Evolutionary conservation across 2,797 vertebrate species (phyloP), one percentile per base, ranked within the genome.

Genomic region (Pygocentrus nattereri): DNA sequence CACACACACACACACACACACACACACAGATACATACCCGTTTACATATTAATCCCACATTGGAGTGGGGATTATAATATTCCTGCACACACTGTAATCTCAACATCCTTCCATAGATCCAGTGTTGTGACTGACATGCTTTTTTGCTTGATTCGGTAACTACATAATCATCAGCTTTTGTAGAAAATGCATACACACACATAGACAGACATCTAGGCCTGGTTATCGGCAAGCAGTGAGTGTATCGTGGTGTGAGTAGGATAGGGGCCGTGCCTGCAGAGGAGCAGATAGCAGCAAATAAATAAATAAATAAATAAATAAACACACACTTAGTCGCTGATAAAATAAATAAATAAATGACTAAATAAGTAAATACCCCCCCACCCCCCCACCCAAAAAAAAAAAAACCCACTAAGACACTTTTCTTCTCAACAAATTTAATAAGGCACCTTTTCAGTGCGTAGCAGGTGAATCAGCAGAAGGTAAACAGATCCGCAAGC

Each of bases 371-470:
- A 81, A 75, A 81, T 68, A 74, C 67, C 23, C 16, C 23, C n/a
- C 68, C 44, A n/a, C 41, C 41, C 8, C 34, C 34, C 15, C 7
- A n/a, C n/a, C n/a, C n/a, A n/a, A 11, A 25, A 23, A 23, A 11
- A 67, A 81, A 69, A 19, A 49, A 73, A 81, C n/a, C n/a, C 38
- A 52, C 67, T 84, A 81, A 81, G 83, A 84, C 83, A 84, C 78
- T 84, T 83, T 85, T 83, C 78, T 80, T 49, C 80, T 72, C 44
- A 77, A 72, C 71, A 76, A 83, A 87, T 83, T 85, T 81, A 87
- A 83, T 87, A 85, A 87, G 79, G 75, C 71, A 27, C 72, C 83
- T 85, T 61, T 85, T 76, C 49, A 21, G 25, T 72, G 34, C 47
- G 31, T 72, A 6, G 44, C 74, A 69, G 78, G 78, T 83, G 74